A percentile compares a stretch with the other conserved stretches of the same genome.
These are phyloP conservation scores for Tachina fera DNA, from an alignment of 2,888 invertebrate genomes.

Conservation along the genomic window DNA sequence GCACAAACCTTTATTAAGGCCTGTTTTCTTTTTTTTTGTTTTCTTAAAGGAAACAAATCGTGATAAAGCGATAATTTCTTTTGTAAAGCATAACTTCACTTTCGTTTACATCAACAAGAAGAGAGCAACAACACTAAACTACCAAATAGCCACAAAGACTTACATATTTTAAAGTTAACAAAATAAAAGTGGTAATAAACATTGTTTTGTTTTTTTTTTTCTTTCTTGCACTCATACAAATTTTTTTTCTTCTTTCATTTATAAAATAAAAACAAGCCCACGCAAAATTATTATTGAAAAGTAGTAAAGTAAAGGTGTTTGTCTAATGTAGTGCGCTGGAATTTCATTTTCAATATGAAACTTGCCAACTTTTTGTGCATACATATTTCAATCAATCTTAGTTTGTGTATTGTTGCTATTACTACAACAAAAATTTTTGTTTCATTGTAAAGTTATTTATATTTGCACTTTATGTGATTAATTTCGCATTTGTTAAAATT, in stretches of 20 bases:
- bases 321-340: constrained; percentile 24
- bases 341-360: constrained; percentile 35
- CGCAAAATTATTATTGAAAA: constrained; percentile 49
- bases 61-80: constrained; percentile 74
- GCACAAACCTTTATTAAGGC: constrained; percentile 1
- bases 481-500: constrained; percentile 62
- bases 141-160: constrained; percentile 35
- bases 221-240: neutral
- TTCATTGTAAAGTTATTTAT: constrained; percentile 36
- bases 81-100: constrained; percentile 72
- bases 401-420: constrained; percentile 22
- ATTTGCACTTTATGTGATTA: constrained; percentile 59
- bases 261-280: constrained; percentile 41
- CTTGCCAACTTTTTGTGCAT: constrained; percentile 38
- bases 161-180: neutral
- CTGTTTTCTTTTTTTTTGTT: neutral
- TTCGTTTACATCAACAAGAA: constrained; percentile 63
- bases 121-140: constrained; percentile 23
- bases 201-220: constrained; percentile 12
- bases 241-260: constrained; percentile 12
- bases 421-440: constrained; percentile 21
- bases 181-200: constrained; percentile 47
- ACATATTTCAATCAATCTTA: constrained; percentile 62
- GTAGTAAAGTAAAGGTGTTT: constrained; percentile 2
- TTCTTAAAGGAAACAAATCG: constrained; percentile 57